A percentile compares a stretch with the other conserved stretches of the same genome.
phyloP scores from a whole-genome alignment of 2,797 vertebrate species.

The Gymnopithys bicolor region DNA sequence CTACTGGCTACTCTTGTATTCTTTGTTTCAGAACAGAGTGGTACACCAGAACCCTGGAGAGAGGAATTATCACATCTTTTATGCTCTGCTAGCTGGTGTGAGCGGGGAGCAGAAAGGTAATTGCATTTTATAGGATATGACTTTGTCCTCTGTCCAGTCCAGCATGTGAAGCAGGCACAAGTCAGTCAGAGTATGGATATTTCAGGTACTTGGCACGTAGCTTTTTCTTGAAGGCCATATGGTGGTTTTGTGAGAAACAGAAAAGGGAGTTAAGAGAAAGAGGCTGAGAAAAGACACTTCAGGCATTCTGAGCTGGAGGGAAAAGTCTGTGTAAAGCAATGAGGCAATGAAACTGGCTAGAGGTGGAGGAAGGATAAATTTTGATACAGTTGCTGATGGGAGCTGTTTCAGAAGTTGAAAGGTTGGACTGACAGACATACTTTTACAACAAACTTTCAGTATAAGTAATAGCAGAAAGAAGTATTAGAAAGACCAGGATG shows the following conservation, averaged over 20 bases:
- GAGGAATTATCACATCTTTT: conserved; percentile 94
- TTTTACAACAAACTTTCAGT: neutral
- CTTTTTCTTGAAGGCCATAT: neutral
- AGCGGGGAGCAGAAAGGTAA: conserved; percentile 85
- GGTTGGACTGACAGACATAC: neutral
- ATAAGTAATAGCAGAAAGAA: neutral
- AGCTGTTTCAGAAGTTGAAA: neutral
- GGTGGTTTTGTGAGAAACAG: neutral
- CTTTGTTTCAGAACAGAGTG: conserved; percentile 86
- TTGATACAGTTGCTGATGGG: neutral
- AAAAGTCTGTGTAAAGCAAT: neutral
- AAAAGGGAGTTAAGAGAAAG: neutral
- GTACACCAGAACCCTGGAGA: conserved; percentile 91
- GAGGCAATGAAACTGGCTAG: neutral
- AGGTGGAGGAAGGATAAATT: neutral
- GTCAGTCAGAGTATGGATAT: neutral
- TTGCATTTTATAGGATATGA: neutral
- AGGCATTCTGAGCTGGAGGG: neutral
- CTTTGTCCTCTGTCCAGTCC: neutral
- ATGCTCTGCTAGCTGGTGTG: conserved; percentile 86
- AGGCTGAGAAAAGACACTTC: neutral
- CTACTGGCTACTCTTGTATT: conserved; percentile 34
- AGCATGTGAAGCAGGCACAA: neutral
- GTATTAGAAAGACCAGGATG: neutral
- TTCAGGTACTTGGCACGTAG: neutral